A percentile compares a stretch with the other conserved stretches of the same genome.
Conservation (phyloP, 2,113 vertebrate genomes). For the Muntiacus muntjak region DNA sequence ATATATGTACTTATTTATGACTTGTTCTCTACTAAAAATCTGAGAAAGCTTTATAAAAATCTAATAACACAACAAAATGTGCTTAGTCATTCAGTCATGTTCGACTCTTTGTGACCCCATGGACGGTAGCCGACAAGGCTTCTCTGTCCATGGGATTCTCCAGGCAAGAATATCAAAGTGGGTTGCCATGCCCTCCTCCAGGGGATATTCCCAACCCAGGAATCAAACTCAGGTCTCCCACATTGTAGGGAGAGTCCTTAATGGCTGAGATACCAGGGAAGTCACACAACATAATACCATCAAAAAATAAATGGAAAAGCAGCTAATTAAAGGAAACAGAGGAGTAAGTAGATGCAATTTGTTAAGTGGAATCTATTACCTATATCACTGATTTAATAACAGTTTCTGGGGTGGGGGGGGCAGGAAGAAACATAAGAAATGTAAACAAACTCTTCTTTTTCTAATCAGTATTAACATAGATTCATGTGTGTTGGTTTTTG, state of each 20-base stretch:
- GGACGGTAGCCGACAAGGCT: neutral
- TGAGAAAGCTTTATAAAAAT: neutral
- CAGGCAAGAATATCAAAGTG: neutral
- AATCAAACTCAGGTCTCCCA: neutral
- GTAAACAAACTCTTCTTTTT: neutral
- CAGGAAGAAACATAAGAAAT: neutral
- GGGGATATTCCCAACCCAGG: neutral
- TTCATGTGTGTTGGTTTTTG: neutral
- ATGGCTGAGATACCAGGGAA: neutral
- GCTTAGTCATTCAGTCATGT: neutral
- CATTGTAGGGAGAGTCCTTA: neutral
- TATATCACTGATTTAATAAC: neutral
- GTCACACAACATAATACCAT: neutral
- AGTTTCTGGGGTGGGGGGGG: neutral
- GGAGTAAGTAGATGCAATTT: neutral
- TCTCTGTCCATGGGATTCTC: neutral
- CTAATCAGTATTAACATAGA: neutral
- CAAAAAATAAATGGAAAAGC: neutral
- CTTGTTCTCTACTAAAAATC: neutral
- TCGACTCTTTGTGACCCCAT: rapidly evolving
- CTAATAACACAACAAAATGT: neutral
- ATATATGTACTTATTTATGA: neutral
- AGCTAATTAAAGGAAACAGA: neutral
- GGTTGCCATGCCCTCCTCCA: neutral
- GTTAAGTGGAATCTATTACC: neutral